phyloP scores from a whole-genome alignment of 92 coral and sea anemone genomes.

The Umimayanthus chanpuru region DNA sequence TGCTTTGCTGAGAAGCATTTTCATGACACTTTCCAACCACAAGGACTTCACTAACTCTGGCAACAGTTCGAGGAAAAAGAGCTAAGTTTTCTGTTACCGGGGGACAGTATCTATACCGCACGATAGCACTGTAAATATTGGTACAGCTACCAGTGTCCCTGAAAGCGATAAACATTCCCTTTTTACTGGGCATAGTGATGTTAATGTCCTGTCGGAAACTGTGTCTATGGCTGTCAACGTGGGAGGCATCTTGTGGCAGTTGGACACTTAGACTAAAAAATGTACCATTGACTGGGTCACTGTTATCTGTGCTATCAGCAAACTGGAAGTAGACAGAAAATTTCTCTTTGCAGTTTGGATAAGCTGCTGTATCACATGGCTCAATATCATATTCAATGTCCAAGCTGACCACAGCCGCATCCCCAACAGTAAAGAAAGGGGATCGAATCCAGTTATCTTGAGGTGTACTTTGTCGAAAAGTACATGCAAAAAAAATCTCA shows the following conservation, averaged over 20 bases:
- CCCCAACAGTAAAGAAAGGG: background rate
- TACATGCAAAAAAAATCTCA: background rate
- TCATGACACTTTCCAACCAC: constrained; percentile 5
- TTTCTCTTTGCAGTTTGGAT: constrained; percentile 17
- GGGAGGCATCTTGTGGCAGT: background rate
- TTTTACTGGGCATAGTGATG: background rate
- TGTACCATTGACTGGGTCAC: constrained; percentile 5
- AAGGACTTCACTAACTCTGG: background rate
- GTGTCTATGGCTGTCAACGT: background rate
- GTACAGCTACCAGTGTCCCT: constrained; percentile 26
- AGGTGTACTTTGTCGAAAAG: background rate
- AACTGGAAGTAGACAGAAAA: constrained; percentile 10
- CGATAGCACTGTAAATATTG: background rate
- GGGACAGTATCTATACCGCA: constrained; percentile 10
- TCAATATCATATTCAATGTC: background rate
- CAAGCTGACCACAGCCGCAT: constrained; percentile 9
- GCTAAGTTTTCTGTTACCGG: background rate
- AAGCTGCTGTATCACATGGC: background rate
- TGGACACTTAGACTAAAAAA: background rate
- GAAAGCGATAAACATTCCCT: constrained; percentile 21
- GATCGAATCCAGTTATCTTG: constrained; percentile 32
- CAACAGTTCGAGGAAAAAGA: constrained; percentile 2
- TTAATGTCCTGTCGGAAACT: background rate
- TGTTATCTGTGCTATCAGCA: constrained; percentile 2
- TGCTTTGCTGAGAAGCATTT: background rate